A percentile compares a stretch with the other conserved stretches of the same genome.
phyloP scores from a whole-genome alignment of 2,888 invertebrate genomes.

The Drosophila fungiperda region DNA sequence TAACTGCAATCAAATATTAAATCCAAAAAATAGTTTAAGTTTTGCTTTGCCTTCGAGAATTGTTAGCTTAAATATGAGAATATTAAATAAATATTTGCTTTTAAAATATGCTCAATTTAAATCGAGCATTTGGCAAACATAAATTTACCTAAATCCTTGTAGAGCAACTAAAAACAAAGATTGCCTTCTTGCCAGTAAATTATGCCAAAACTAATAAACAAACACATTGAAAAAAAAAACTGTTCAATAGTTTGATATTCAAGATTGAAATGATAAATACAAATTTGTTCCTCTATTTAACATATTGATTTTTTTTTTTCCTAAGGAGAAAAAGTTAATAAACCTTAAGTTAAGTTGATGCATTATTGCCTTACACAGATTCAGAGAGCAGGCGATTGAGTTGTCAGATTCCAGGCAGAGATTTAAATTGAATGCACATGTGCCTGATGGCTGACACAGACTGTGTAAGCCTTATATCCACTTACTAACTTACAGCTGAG shows the following conservation, averaged over 20 bases:
- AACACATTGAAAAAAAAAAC: neutral
- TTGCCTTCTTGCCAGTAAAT: neutral
- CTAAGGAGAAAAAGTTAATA: neutral
- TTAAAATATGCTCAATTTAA: neutral
- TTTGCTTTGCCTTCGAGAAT: neutral
- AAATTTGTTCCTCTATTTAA: neutral
- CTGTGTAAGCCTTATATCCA: slow-evolving; percentile 44
- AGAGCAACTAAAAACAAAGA: neutral
- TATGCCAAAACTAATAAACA: neutral
- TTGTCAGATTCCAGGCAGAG: slow-evolving; percentile 6
- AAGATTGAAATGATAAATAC: neutral
- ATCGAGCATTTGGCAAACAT: neutral
- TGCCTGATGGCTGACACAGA: slow-evolving; percentile 12
- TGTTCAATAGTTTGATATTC: neutral
- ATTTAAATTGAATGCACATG: slow-evolving; percentile 24
- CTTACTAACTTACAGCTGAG: slow-evolving; percentile 32
- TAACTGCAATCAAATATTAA: slow-evolving; percentile 88
- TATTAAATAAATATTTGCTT: neutral
- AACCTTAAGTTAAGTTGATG: slow-evolving; percentile 1
- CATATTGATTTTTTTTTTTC: neutral
- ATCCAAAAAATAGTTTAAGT: slow-evolving; percentile 13
- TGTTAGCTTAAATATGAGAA: slow-evolving; percentile 5
- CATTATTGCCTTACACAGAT: slow-evolving; percentile 9
- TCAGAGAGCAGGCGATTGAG: slow-evolving; percentile 7
- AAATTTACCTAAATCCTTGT: neutral